Evolutionary conservation across 2,113 vertebrate species (phyloP).

Genomic region (Recurvirostra avosetta): DNA sequence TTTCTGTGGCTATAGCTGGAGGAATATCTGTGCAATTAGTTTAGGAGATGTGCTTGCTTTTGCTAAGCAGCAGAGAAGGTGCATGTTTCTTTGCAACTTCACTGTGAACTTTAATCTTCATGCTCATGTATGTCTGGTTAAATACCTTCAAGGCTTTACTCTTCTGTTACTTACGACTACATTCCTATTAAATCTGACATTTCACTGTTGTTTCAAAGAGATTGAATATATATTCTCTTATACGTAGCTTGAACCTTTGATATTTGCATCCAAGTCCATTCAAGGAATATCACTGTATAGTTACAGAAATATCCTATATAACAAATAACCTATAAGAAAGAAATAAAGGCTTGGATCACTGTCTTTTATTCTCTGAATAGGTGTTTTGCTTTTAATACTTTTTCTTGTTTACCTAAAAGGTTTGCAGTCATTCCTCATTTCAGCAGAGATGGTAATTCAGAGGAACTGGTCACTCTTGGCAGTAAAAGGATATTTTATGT

Average conservation of each 20-base stretch:
- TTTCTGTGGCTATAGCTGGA: background rate
- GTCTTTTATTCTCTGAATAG: background rate
- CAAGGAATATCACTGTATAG: background rate
- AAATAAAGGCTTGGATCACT: background rate
- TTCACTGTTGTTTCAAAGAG: constrained; percentile 17
- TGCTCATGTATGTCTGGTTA: background rate
- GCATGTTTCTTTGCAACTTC: background rate
- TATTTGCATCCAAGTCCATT: constrained; percentile 32
- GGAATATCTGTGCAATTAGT: background rate
- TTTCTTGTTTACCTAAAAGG: background rate
- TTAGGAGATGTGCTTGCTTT: background rate
- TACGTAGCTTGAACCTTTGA: constrained; percentile 27
- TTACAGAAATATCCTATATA: background rate
- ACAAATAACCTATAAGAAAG: background rate
- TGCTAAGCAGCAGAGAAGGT: background rate
- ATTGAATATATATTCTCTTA: background rate
- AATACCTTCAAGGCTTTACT: background rate
- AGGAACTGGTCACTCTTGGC: background rate
- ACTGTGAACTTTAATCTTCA: constrained; percentile 1
- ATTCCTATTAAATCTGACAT: constrained; percentile 52
- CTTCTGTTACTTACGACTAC: background rate
- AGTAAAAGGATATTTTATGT: background rate
- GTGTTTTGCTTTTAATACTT: background rate
- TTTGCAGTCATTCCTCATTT: background rate
- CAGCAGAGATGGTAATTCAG: background rate